Evolutionary conservation across 2,888 invertebrate species (phyloP), one percentile per base, ranked within the genome.

Genomic region (Homarus gammarus): DNA sequence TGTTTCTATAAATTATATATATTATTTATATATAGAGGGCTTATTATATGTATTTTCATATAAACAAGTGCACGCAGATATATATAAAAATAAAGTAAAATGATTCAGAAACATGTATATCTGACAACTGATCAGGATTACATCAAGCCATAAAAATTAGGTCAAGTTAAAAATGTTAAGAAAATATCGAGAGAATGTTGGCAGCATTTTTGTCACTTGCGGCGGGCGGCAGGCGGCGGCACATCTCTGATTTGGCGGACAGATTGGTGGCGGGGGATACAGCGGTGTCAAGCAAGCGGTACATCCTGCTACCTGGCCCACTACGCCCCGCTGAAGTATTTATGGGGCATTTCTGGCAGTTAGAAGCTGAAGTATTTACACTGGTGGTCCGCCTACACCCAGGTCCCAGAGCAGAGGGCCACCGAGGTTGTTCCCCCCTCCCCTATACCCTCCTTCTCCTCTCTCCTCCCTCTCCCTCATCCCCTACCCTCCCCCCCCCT

Each of bases 261-360:
- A 49, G 78, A 78, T 78, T 78, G 40, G 27, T 78, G 40, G 31
- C 8, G 27, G 31, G 27, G 33, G 40, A 78, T n/a, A 44, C 27
- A 44, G 44, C 44, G 49, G 27, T 40, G 40, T 78, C 78, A 40
- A 78, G 78, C 49, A 49, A 78, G 78, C 78, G 31, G 31, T 31
- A 78, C 78, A 78, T 27, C 78, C 27, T 78, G 78, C 78, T 78
- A 78, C n/a, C 49, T 51, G 40, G 49, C 18, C 78, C 49, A 49
- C 78, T 31, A 33, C 49, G 49, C 51, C 40, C n/a, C 83, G 49
- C 72, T 83, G 70, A 44, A 83, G 40, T 83, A 83, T 83, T 83
- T 72, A 83, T 83, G 72, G 44, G 83, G 83, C 36, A 83, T 83
- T 83, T 38, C 72, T 83, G 51, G 83, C 83, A 72, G 36, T 72